These are phyloP conservation scores for Diplosoma virens DNA, from an alignment of 23 tunicate species.

Conservation along the genomic window DNA sequence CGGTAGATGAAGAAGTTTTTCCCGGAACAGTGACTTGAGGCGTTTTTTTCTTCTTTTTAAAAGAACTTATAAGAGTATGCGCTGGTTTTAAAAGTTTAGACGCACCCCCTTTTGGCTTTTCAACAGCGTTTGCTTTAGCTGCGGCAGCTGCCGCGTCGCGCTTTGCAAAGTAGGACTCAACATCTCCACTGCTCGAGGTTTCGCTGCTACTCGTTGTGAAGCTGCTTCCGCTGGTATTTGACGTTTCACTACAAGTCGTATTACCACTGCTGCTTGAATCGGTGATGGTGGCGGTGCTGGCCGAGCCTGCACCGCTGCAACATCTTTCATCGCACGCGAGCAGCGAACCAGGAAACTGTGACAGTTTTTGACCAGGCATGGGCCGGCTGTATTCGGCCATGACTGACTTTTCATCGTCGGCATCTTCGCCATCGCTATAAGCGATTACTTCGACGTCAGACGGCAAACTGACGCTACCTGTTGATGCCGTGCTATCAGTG, in stretches of 20 bases:
- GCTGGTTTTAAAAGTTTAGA: constrained; percentile 66
- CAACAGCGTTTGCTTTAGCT: constrained; percentile 19
- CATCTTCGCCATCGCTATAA: constrained; percentile 77
- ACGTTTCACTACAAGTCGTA: constrained; percentile 88
- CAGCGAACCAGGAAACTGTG: constrained; percentile 9
- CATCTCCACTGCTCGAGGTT: constrained; percentile 73
- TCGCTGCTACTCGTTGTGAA: constrained; percentile 58
- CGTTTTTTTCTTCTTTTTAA: constrained; percentile 49
- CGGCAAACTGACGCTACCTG: constrained; percentile 43
- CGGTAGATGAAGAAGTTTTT: background rate
- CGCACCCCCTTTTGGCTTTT: constrained; percentile 37
- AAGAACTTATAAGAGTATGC: constrained; percentile 54
- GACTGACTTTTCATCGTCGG: constrained; percentile 96
- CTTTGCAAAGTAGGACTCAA: constrained; percentile 33
- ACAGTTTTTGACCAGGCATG: constrained; percentile 43
- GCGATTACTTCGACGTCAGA: constrained; percentile 54
- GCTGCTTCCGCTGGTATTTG: constrained; percentile 78
- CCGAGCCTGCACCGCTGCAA: constrained; percentile 36
- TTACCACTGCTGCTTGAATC: constrained; percentile 74
- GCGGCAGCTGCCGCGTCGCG: constrained; percentile 29
- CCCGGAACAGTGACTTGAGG: constrained; percentile 1
- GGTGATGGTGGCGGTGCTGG: constrained; percentile 47
- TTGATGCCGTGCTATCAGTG: constrained; percentile 60
- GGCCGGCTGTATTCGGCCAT: constrained; percentile 53
- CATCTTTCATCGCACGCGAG: constrained; percentile 24